Evolutionary conservation across 2,113 vertebrate genomes (phyloP), one percentile per base, ranked within the genome.

Genomic region (Ailuropoda melanoleuca): DNA sequence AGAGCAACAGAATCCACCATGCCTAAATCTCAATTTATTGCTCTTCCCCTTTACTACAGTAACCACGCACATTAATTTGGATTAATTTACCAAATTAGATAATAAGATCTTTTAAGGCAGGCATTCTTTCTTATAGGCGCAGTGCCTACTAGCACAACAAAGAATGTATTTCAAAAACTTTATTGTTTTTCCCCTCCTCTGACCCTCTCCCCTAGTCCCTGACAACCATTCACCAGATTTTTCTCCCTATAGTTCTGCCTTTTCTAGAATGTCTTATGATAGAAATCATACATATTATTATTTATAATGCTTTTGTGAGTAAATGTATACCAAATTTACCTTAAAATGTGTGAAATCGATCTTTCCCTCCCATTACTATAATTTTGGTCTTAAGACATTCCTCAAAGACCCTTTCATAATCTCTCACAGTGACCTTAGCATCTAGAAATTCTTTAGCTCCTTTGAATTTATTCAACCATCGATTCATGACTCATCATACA

Each of bases 331-430:
- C 18, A 81, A 88, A 29, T 43, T 50, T 60, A 88, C 77, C 31
- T 96, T 81, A 58, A 88, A 94, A 62, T n/a, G 9, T 43, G 88
- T 87, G 29, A 93, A 94, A 82, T 48, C 10, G 21, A 87, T 81
- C 50, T 80, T 75, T 95, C 11, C 10, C 6, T 68, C 6, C 37
- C 34, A 55, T 10, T 34, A 60, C 14, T 23, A 53, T 6, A 21
- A 48, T 37, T 88, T 31, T 62, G 26, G 24, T 90, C 37, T 64
- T 46, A 56, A 94, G 6, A 64, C 10, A 17, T 24, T 81, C 26
- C 23, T 82, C 48, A 72, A 83, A 64, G 29, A 68, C 6, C 7
- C 18, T 23, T 19, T 75, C 48, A 43, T 50, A 78, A 37, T 77
- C 21, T 86, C 34, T 34, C 72, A 5, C 26, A 12, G 7, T 75